Evolutionary conservation across 2,113 vertebrate genomes (phyloP), one percentile per base, ranked within the genome.

Genomic region (Tetraodon nigroviridis): DNA sequence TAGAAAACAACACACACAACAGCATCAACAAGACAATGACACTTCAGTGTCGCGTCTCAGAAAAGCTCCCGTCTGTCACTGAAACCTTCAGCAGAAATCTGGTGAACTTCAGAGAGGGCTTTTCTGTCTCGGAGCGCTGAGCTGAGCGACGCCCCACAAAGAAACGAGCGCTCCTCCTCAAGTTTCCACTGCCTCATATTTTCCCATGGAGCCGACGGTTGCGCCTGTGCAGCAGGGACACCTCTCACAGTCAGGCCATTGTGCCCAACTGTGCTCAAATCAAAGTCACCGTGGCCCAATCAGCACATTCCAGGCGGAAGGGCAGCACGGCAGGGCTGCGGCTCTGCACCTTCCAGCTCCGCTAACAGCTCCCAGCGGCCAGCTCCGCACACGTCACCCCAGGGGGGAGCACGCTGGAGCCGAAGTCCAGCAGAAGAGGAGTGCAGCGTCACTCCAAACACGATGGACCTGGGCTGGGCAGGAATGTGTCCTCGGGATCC

Each of bases 161-260:
- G 65, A 77, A 79, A 78, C 56, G 48, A 0, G 24, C 56, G 67
- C 74, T 79, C 61, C 57, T 47, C 13, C 54, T 67, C 15, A 24
- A 53, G 17, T 78, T 83, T 79, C 76, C 79, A 75, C 7, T 66
- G 55, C 46, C 24, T 64, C 29, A 52, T 32, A 53, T 67, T 51
- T 51, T 49, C 54, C 56, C 58, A 55, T 14, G 22, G 55, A 58
- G 67, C 52, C 12, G 71, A 69, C 60, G 21, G 45, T 71, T 79
- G 61, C 51, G 64, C 75, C 40, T 59, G 55, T 54, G 61, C 45
- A 61, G 75, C 59, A 79, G 62, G 64, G 77, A 78, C 79, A 83
- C 82, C 82, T 86, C 77, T 67, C 73, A 88, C 82, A 88, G 81
- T 86, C 32, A 65, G 55, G 44, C 67, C 77, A 84, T 82, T 86